These are phyloP conservation scores for Coecobrya sp. DNA, from an alignment of 2,888 invertebrate genomes.

Conservation along the genomic window DNA sequence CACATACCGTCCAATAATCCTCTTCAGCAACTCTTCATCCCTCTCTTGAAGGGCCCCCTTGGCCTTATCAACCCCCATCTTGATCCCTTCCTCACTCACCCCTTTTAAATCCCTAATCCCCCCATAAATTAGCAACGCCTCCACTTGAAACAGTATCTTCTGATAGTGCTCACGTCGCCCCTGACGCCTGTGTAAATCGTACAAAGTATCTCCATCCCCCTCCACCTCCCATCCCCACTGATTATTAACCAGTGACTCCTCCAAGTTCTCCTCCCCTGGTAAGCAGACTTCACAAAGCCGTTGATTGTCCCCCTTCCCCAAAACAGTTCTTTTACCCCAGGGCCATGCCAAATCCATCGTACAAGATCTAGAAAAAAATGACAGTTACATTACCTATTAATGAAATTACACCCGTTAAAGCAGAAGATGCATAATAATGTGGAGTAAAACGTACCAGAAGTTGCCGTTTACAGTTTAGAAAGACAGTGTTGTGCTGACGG, in stretches of 20 bases:
- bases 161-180: not conserved
- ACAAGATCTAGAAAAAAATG: no score
- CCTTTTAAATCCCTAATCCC: not conserved
- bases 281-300: not conserved
- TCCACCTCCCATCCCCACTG: not conserved
- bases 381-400: no score
- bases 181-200: not conserved
- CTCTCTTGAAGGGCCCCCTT: no score
- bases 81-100: not conserved
- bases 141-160: not conserved
- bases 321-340: not conserved
- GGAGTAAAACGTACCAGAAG: no score
- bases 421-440: no score
- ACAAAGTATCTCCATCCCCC: not conserved
- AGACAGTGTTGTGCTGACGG: no score
- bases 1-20: no score
- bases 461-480: no score
- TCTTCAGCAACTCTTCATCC: no score
- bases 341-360: not conserved
- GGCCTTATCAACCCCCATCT: not conserved
- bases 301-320: not conserved
- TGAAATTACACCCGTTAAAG: no score
- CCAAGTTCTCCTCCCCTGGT: not conserved
- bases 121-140: not conserved
- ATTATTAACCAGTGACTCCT: not conserved